Evolutionary conservation across 2,113 vertebrate species (phyloP).

Genomic region (Daboia siamensis): DNA sequence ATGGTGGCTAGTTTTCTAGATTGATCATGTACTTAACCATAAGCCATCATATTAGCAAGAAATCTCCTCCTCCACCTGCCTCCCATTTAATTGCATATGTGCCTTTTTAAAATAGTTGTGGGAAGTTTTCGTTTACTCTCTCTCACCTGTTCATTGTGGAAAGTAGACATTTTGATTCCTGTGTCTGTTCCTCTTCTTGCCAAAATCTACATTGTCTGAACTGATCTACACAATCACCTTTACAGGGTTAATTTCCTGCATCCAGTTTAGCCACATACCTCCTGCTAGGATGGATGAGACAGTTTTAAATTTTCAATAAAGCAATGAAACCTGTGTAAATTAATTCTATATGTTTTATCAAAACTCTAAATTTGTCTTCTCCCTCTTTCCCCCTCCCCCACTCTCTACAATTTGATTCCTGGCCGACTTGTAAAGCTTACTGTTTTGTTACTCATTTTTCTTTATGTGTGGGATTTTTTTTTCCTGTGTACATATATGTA

Average conservation of each 20-base stretch:
- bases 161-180: not conserved
- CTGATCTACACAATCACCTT: not conserved
- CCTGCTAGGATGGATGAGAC: not conserved
- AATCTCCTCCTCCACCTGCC: not conserved
- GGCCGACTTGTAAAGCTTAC: not conserved
- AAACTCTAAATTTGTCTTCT: not conserved
- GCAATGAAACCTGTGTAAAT: not conserved
- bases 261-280: not conserved
- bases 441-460: not conserved
- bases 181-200: not conserved
- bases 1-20: not conserved
- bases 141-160: not conserved
- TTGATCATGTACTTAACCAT: not conserved
- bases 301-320: not conserved
- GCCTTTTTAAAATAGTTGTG: not conserved
- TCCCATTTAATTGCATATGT: not conserved
- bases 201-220: not conserved
- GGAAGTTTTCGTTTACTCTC: not conserved
- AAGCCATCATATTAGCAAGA: not conserved
- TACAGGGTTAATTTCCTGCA: not conserved
- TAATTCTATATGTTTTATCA: not conserved
- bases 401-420: not conserved
- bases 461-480: not conserved
- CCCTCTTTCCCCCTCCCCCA: not conserved
- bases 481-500: slow-evolving; percentile 20